These are phyloP conservation scores for Callyntrura sp. DNA, from an alignment of 2,888 invertebrate genomes.

Conservation along the genomic window DNA sequence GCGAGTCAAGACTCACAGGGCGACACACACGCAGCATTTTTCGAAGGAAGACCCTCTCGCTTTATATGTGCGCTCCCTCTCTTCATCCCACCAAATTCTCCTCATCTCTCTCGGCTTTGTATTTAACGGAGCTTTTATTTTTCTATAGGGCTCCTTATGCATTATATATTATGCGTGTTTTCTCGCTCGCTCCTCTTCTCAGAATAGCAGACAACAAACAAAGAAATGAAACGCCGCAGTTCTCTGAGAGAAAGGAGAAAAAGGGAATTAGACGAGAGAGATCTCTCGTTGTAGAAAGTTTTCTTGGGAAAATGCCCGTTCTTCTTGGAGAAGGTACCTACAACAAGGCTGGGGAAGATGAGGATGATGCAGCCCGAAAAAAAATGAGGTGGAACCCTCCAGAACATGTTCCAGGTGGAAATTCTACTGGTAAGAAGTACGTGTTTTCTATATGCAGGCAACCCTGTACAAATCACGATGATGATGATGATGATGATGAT, in stretches of 20 bases:
- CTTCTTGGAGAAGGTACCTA: background rate
- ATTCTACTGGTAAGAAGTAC: background rate
- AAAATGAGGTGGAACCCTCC: background rate
- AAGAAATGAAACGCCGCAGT: background rate
- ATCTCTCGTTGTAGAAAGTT: constrained; percentile 57
- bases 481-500: constrained; percentile 63
- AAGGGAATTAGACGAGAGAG: constrained; percentile 3
- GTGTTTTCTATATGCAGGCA: background rate
- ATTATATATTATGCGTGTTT: background rate
- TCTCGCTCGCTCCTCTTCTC: constrained; percentile 2
- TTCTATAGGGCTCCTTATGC: background rate
- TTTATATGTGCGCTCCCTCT: background rate
- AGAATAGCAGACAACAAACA: background rate
- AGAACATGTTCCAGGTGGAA: constrained; percentile 66
- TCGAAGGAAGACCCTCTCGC: constrained; percentile 10
- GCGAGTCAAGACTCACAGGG: background rate
- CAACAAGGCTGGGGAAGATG: background rate
- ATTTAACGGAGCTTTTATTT: constrained; percentile 58
- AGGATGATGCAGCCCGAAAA: background rate
- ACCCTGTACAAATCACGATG: background rate
- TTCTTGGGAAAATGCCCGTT: background rate
- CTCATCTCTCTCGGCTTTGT: background rate
- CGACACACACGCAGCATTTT: background rate
- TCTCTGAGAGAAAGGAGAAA: background rate
- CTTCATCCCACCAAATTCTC: background rate